Percentiles rank a stretch among this genome's conserved stretches.
phyloP scores from a whole-genome alignment of 2,888 invertebrate genomes.

The Exocentrus adspersus region DNA sequence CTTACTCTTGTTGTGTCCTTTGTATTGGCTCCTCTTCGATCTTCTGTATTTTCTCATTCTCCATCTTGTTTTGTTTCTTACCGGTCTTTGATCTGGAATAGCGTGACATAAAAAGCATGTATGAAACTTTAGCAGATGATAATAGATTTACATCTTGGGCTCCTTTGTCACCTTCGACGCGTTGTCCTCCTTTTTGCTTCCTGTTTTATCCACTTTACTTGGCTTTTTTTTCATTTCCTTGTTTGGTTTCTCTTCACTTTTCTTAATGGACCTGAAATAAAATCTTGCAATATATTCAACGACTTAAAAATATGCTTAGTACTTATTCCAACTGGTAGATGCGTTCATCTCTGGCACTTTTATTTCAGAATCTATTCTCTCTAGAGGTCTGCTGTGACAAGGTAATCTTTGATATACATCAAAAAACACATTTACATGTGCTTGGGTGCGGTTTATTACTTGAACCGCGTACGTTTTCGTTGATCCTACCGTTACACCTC shows the following conservation, averaged over 20 bases:
- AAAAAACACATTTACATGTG: slow-evolving; percentile 67
- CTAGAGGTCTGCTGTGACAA: slow-evolving; percentile 35
- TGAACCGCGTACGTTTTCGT: slow-evolving; percentile 63
- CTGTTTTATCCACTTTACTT: not conserved
- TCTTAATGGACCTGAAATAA: not conserved
- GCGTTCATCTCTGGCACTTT: slow-evolving; percentile 43
- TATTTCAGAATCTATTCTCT: slow-evolving; percentile 47
- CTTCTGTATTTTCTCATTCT: slow-evolving; percentile 7
- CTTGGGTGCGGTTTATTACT: slow-evolving; percentile 70
- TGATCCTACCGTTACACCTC: slow-evolving; percentile 36
- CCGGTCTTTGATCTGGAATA: too few relatives aligned
- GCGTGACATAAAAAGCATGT: too few relatives aligned
- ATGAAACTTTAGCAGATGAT: too few relatives aligned
- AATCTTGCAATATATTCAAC: not conserved
- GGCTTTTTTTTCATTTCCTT: too few relatives aligned
- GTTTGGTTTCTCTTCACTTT: too few relatives aligned
- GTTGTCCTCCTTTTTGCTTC: not conserved
- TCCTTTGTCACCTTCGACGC: not conserved
- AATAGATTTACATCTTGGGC: too few relatives aligned
- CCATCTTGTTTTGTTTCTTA: not conserved
- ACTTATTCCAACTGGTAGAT: slow-evolving; percentile 19
- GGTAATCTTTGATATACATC: slow-evolving; percentile 66
- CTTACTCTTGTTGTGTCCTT: slow-evolving; percentile 1
- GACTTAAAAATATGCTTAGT: not conserved
- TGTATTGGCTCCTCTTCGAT: not conserved